Conservation (phyloP, 2,113 vertebrate genomes). For the Rousettus leschenaultii region DNA sequence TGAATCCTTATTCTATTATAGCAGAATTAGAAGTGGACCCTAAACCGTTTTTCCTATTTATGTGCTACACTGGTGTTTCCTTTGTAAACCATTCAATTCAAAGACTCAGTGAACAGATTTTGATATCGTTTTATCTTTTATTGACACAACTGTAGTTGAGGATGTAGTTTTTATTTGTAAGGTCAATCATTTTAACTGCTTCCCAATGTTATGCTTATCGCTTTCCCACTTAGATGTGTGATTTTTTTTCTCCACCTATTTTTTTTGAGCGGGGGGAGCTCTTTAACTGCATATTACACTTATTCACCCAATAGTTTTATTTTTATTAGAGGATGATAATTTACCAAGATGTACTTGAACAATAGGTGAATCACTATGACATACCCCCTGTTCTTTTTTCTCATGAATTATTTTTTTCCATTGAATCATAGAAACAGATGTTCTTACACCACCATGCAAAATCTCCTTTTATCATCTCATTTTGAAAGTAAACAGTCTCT, state of each 20-base stretch:
- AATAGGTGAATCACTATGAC: slow-evolving; percentile 80
- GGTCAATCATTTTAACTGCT: slow-evolving; percentile 63
- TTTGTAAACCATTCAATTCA: neutral
- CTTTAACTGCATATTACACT: slow-evolving; percentile 64
- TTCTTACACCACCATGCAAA: slow-evolving; percentile 84
- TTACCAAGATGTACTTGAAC: slow-evolving; percentile 63
- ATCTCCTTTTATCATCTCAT: slow-evolving; percentile 82
- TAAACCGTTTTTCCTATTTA: neutral
- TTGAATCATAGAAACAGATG: slow-evolving; percentile 88
- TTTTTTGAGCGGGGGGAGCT: slow-evolving; percentile 54
- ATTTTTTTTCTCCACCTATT: slow-evolving; percentile 61
- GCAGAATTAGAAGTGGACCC: neutral
- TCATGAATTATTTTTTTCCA: slow-evolving; percentile 85
- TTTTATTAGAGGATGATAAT: slow-evolving; percentile 76
- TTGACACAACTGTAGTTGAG: neutral
- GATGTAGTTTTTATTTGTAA: slow-evolving; percentile 36
- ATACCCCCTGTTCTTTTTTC: slow-evolving; percentile 78
- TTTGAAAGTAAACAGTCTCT: slow-evolving; percentile 76
- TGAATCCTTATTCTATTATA: neutral
- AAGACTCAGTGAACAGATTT: neutral
- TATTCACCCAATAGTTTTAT: slow-evolving; percentile 70
- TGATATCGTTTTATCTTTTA: neutral
- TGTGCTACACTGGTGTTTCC: neutral
- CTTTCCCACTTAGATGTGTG: slow-evolving; percentile 48
- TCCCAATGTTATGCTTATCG: slow-evolving; percentile 49